Conservation (phyloP, 2,888 invertebrate genomes). For the Watsonalla binaria region DNA sequence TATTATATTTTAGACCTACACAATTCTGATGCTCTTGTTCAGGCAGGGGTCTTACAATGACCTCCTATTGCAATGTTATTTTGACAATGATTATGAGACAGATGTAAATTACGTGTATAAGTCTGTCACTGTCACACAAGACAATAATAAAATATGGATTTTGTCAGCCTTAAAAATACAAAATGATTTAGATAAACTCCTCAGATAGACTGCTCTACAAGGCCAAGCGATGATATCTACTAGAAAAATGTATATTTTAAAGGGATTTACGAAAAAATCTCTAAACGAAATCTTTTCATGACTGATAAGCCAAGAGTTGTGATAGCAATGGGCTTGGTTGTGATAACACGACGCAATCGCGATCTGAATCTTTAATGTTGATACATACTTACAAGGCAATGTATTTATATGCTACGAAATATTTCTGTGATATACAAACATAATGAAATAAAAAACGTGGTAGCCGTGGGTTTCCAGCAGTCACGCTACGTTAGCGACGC, state of each 20-base stretch:
- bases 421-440: no score
- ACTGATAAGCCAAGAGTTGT: neutral
- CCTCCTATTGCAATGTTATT: no score
- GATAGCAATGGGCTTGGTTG: neutral
- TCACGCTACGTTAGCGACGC: no score
- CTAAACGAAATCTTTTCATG: slow-evolving; percentile 14
- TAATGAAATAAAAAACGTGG: no score
- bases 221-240: slow-evolving; percentile 9
- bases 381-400: neutral
- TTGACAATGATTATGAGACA: no score
- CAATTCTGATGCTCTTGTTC: no score
- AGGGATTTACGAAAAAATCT: slow-evolving; percentile 15
- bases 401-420: neutral
- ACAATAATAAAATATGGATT: neutral
- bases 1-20: no score
- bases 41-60: no score
- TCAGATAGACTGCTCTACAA: neutral
- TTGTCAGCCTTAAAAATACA: neutral
- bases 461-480: no score
- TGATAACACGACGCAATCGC: neutral
- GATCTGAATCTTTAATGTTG: neutral
- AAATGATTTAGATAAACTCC: slow-evolving; percentile 9
- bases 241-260: slow-evolving; percentile 14
- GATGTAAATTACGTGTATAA: no score
- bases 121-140: no score